Percentiles rank a stretch among this genome's conserved stretches.
Evolutionary conservation across 2,797 vertebrate species (phyloP).

Genomic region (Furcifer pardalis): DNA sequence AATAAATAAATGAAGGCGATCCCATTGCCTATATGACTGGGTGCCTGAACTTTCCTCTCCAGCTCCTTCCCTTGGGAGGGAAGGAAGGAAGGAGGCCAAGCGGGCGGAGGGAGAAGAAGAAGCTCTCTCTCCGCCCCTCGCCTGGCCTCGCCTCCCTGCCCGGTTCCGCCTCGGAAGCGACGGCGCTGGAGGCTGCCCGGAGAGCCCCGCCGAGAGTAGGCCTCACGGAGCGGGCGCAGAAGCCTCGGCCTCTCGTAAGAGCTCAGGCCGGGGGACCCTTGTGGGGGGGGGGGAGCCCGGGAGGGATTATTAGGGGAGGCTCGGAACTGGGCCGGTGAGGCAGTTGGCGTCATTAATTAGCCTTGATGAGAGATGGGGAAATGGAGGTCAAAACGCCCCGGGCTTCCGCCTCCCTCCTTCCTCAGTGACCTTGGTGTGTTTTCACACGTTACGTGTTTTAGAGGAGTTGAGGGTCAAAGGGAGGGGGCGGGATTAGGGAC

Average conservation of each 20-base stretch:
- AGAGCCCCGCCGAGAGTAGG: constrained; percentile 21
- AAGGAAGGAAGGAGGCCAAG: no score
- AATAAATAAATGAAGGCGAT: no score
- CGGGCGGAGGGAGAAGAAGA: neutral
- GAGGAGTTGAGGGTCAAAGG: no score
- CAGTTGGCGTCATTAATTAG: no score
- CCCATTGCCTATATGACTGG: no score
- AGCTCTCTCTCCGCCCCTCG: neutral
- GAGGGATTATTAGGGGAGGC: no score
- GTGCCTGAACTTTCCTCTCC: no score
- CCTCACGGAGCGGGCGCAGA: no score
- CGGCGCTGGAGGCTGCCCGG: constrained; percentile 15
- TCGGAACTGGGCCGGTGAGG: neutral
- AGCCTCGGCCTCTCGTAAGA: neutral
- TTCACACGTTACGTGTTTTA: neutral
- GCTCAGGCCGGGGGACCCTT: neutral
- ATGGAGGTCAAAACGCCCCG: neutral
- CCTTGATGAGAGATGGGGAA: neutral
- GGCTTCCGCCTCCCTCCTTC: no score
- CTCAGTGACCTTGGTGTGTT: neutral
- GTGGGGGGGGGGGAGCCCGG: neutral
- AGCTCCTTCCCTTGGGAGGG: no score
- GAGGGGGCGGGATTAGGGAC: no score
- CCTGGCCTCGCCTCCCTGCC: neutral
- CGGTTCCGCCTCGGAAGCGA: constrained; percentile 52